Evolutionary conservation across 2,797 vertebrate species (phyloP).

Genomic region (Pipistrellus nathusii): DNA sequence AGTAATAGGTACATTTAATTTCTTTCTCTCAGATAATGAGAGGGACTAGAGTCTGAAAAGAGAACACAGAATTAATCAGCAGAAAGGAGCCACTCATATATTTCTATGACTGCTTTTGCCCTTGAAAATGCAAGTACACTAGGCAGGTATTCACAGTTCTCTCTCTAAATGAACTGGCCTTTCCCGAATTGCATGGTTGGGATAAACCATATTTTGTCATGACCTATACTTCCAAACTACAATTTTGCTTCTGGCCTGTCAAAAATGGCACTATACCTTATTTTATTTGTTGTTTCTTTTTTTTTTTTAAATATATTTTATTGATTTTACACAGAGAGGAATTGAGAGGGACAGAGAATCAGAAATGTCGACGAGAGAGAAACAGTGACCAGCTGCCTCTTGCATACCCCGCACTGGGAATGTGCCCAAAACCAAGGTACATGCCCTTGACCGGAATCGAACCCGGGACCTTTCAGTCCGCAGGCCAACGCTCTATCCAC

Average conservation of each 20-base stretch:
- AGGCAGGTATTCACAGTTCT: not conserved
- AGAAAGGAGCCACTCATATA: not conserved
- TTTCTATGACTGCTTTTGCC: not conserved
- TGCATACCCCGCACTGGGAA: too few relatives aligned
- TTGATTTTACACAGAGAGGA: too few relatives aligned
- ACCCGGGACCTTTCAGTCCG: too few relatives aligned
- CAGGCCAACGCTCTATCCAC: too few relatives aligned
- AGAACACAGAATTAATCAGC: not conserved
- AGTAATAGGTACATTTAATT: slow-evolving; percentile 22
- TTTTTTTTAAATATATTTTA: too few relatives aligned
- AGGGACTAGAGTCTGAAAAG: not conserved
- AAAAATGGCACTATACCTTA: not conserved
- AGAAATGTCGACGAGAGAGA: too few relatives aligned
- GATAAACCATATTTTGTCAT: not conserved
- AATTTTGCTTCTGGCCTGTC: not conserved
- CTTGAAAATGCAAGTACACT: not conserved
- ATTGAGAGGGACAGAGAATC: too few relatives aligned
- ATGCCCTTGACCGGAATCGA: too few relatives aligned
- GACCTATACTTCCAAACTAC: not conserved
- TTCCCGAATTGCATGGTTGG: not conserved
- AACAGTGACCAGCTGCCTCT: too few relatives aligned
- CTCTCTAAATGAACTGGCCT: not conserved
- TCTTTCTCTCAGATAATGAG: slow-evolving; percentile 7
- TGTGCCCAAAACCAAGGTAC: too few relatives aligned
- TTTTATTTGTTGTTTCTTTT: not conserved